Evolutionary conservation across 1,140 invertebrate genomes (phyloP).

Genomic region (Brachionus rubens): DNA sequence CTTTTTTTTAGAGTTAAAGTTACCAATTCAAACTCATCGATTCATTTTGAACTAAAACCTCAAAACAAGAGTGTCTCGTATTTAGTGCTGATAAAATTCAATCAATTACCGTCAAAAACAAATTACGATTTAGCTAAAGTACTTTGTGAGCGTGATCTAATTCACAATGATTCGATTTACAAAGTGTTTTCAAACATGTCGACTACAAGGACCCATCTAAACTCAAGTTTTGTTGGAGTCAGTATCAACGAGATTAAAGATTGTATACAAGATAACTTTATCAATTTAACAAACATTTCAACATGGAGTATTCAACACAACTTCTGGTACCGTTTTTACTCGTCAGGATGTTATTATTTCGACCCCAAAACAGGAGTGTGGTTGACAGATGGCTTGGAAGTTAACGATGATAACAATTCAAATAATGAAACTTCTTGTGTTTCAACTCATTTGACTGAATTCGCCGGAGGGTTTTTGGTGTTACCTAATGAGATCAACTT

Average conservation of each 20-base stretch:
- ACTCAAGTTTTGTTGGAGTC: neutral
- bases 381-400: neutral
- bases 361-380: neutral
- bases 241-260: neutral
- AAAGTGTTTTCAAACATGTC: neutral
- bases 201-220: neutral
- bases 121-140: neutral
- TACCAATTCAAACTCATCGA: neutral
- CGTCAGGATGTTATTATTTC: slow-evolving; percentile 12
- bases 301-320: neutral
- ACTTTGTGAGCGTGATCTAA: neutral
- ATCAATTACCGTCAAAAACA: neutral
- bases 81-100: neutral
- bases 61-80: neutral
- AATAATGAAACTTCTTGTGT: slow-evolving; percentile 50
- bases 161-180: neutral
- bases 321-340: neutral
- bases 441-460: slow-evolving; percentile 59
- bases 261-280: neutral
- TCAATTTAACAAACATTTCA: neutral
- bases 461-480: slow-evolving; percentile 58
- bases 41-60: neutral
- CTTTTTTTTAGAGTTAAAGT: neutral
- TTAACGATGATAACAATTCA: neutral
- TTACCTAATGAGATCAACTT: slow-evolving; percentile 60